Evolutionary conservation across 2,888 invertebrate genomes (phyloP), one percentile per base, ranked within the genome.

Genomic region (Idaea aversata): DNA sequence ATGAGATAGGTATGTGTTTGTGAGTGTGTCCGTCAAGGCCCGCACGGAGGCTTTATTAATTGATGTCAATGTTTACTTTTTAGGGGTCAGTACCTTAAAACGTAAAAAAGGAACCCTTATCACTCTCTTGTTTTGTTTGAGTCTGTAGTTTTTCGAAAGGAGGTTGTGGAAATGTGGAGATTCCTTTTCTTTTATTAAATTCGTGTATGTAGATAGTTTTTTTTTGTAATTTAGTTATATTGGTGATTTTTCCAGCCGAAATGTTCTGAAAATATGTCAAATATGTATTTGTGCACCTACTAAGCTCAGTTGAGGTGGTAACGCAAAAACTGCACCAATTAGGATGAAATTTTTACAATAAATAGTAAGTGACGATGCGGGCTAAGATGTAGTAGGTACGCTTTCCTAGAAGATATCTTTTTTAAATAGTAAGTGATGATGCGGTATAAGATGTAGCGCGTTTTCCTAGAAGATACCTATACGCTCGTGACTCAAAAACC

Each of bases 21-120:
- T 81, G 72, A 74, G 79, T 83, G 75, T 85, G 74, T 71, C 77
- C 13, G 58, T 13, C 6, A 25, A 10, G 85, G 84, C 85, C 87
- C 85, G 83, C 86, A 86, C 85, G 79, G 78, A 82, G 88, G 83
- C 85, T 87, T 85, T 88, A 87, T 85, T 86, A 83, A 83, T 80
- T 77, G 75, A 77, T 82, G 79, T 77, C 78, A 78, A 76, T 77
- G 78, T 76, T 81, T 80, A 83, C 82, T 77, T 74, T 59, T 59
- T 59, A 10, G 59, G 25, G 16, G 1, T 2, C 25, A 1, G 25
- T 25, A 25, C 25, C 25, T 2, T 25, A 25, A 25, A 25, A 1
- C 2, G 25, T 25, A 25, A 25, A 25, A 25, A 25, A n/a, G n/a
- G 25, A 25, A 25, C 25, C 25, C 25, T 25, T 25, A 25, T 25